Evolutionary conservation across 2,888 invertebrate genomes (phyloP).

Genomic region (Drosophila imparisetae): DNA sequence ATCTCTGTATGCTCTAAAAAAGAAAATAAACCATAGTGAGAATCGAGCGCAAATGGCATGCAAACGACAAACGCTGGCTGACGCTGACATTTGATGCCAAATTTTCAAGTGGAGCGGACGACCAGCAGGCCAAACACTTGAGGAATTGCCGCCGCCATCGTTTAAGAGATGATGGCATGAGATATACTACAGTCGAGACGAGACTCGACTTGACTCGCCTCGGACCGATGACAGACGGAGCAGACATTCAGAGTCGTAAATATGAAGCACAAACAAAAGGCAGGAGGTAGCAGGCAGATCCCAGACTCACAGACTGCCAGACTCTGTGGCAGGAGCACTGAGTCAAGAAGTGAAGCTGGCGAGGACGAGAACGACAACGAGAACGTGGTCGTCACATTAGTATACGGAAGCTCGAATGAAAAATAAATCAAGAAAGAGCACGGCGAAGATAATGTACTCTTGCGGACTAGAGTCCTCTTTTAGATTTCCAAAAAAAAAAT

Average conservation of each 20-base stretch:
- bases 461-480: not conserved
- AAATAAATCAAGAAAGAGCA: conserved; percentile 5
- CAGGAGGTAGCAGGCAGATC: conserved; percentile 24
- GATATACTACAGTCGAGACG: conserved; percentile 60
- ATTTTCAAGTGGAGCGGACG: conserved; percentile 76
- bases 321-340: conserved; percentile 31
- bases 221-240: conserved; percentile 2
- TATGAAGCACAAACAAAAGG: conserved; percentile 77
- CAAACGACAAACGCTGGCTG: conserved; percentile 72
- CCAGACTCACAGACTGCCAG: conserved; percentile 29
- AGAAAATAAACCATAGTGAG: conserved; percentile 59
- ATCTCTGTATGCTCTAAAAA: conserved; percentile 21
- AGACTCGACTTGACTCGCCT: conserved; percentile 43
- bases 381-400: conserved; percentile 66
- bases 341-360: conserved; percentile 40
- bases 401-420: conserved; percentile 71
- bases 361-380: conserved; percentile 28
- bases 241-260: conserved; percentile 66
- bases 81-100: conserved; percentile 81
- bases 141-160: conserved; percentile 79
- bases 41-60: conserved; percentile 74
- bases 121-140: conserved; percentile 74
- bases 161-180: conserved; percentile 79
- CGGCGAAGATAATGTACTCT: not conserved
- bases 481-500: not conserved